Base-by-base conservation (phyloP, 2,888 invertebrate genomes). In the Xestia c-nigrum region DNA sequence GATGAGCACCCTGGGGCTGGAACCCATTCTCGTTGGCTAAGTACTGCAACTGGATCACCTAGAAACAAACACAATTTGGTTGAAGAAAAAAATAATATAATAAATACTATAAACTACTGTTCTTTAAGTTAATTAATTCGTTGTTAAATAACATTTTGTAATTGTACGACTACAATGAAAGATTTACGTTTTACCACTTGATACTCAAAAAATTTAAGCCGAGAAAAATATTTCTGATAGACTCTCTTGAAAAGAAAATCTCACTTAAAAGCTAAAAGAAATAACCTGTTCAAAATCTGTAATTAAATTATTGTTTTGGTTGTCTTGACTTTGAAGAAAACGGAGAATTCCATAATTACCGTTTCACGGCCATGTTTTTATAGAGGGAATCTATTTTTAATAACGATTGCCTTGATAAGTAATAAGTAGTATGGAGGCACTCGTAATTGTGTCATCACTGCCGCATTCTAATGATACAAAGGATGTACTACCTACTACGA, bases 11-110 rank as follows among this genome's bases (percentile, higher is more conserved):
- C 89, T 96, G 97, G 0, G 98, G 97, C 91, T 97, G 97, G 94
- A 97, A 98, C n/a, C 98, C 98, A 87, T 98, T 98, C 90, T 98
- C 98, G 89, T 98, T 98, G 10, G 98, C 98, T 76, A 97, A 91
- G 90, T 98, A 98, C 67, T 97, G 97, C 64, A 98, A 91, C 81
- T 97, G 97, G 84, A 97, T 97, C 38, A 97, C 94, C 92, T 97
- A 94, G 31, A 75, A 72, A 59, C 10, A 81, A 31, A 64, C 69
- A 46, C 47, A 46, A 70, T 46, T 9, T 55, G 19, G 5, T 57
- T n/a, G 40, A 24, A 43, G 0, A 38, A 21, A 19, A 50, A 47
- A 59, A 10, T 50, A 31, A 10, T 50, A n/a, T n/a, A n/a, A n/a
- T n/a, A n/a, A n/a, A n/a, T n/a, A n/a, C n/a, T n/a, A n/a, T n/a